These are phyloP conservation scores for Microvelia longipes DNA, from an alignment of 1,140 invertebrate species.

Conservation along the genomic window DNA sequence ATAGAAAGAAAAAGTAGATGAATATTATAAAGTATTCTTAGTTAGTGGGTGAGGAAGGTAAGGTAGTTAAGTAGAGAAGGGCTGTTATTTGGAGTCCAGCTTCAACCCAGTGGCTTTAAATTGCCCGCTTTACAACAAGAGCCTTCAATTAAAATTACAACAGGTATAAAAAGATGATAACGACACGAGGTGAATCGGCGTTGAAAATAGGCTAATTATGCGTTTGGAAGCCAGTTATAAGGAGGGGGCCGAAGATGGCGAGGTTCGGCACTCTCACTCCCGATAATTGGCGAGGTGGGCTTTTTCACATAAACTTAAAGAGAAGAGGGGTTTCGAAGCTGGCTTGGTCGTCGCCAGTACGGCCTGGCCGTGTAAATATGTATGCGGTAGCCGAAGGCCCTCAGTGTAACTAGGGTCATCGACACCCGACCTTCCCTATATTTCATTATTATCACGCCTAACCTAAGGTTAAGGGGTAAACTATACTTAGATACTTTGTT, in stretches of 20 bases:
- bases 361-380: not conserved
- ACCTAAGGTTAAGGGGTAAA: too few species aligned
- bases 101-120: constrained; percentile 3
- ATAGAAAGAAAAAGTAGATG: not conserved
- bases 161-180: constrained; percentile 16
- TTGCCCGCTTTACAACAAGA: constrained; percentile 1
- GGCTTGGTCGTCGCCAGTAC: not conserved
- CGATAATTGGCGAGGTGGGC: constrained; percentile 4
- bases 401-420: not conserved
- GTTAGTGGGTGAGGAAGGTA: not conserved
- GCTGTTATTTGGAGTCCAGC: constrained; percentile 12
- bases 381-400: not conserved
- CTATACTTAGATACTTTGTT: too few species aligned
- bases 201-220: constrained; percentile 9
- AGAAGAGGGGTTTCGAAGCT: not conserved
- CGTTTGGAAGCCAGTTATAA: not conserved
- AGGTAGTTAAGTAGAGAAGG: not conserved
- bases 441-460: not conserved
- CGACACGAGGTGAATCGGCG: constrained; percentile 9
- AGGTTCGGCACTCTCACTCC: constrained; percentile 1
- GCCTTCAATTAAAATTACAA: constrained; percentile 14
- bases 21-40: not conserved
- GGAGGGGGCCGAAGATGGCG: not conserved
- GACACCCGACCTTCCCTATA: not conserved
- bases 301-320: constrained; percentile 1